Base-by-base conservation (phyloP, 2,797 vertebrate genomes). In the Chaetophractus vellerosus region DNA sequence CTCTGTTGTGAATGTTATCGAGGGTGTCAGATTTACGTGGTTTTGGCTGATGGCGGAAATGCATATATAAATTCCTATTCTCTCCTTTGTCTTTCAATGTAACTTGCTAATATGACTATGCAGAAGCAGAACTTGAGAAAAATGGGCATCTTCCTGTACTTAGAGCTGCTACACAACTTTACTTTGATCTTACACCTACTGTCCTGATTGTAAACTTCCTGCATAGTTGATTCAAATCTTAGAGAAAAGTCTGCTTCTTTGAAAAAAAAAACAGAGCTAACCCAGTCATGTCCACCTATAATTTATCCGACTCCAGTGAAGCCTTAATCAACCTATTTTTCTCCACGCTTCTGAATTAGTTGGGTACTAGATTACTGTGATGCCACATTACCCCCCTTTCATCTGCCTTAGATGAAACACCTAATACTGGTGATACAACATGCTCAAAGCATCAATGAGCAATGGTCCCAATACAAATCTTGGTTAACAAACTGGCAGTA, bases 281-380 rank as follows among this genome's bases (percentile, higher is more conserved):
- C 10, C 33, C 61, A 80, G 75, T 31, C 10, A 3, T 52, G 57
- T 86, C 79, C 10, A 18, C 76, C 50, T 76, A 66, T 52, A 75
- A 71, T 79, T 64, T 78, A 81, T 88, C 66, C 76, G 66, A 80
- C 48, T 78, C 59, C 33, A 87, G 74, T 68, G 87, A 92, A 95
- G 79, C 45, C 23, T 80, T 86, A 75, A 86, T 59, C 50, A 95
- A 80, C 21, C n/a, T 71, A 66, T 90, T 93, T 96, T 94, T 52
- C 45, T 66, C 15, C 38, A 68, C 15, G 9, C 31, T 95, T 36
- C 28, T 86, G 66, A 95, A 88, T 71, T 91, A 86, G 75, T 2
- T 75, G 85, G 21, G 28, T 66, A 80, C 57, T 88, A 80, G 71
- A 28, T 83, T 83, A 93, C 52, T 82, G 64, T 63, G 19, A 66